These are phyloP conservation scores for Marisa cornuarietis DNA, from an alignment of 1,140 invertebrate species.

Conservation along the genomic window DNA sequence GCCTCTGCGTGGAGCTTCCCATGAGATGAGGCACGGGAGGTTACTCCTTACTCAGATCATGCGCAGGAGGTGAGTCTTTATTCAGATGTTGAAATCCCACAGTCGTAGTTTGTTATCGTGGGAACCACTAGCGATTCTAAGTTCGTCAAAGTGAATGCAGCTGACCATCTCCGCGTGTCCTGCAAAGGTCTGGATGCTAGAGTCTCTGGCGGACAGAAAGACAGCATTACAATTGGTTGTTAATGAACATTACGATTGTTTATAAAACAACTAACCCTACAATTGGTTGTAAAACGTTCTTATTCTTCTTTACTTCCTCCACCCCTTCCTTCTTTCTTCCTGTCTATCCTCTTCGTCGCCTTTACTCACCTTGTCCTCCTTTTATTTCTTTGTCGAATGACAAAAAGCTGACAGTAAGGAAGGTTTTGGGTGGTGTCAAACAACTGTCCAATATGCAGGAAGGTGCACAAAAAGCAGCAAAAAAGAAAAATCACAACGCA, in stretches of 20 bases:
- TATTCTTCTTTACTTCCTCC: too few relatives aligned
- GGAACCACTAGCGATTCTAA: conserved; percentile 51
- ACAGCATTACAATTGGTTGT: too few relatives aligned
- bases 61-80: neutral
- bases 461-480: neutral
- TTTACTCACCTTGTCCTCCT: neutral
- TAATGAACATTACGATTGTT: too few relatives aligned
- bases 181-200: conserved; percentile 55
- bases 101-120: conserved; percentile 53
- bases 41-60: too few relatives aligned
- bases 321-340: neutral
- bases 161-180: conserved; percentile 50
- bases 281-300: neutral
- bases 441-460: too few relatives aligned
- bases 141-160: conserved; percentile 53
- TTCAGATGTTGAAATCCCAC: conserved; percentile 52
- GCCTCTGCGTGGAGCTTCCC: neutral
- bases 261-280: neutral
- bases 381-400: neutral
- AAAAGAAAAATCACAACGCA: neutral
- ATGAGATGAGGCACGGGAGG: neutral
- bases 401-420: too few relatives aligned
- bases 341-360: neutral
- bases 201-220: conserved; percentile 28
- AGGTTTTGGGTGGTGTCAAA: too few relatives aligned